phyloP scores from a whole-genome alignment of 2,797 vertebrate genomes.

The Oophaga sylvatica region DNA sequence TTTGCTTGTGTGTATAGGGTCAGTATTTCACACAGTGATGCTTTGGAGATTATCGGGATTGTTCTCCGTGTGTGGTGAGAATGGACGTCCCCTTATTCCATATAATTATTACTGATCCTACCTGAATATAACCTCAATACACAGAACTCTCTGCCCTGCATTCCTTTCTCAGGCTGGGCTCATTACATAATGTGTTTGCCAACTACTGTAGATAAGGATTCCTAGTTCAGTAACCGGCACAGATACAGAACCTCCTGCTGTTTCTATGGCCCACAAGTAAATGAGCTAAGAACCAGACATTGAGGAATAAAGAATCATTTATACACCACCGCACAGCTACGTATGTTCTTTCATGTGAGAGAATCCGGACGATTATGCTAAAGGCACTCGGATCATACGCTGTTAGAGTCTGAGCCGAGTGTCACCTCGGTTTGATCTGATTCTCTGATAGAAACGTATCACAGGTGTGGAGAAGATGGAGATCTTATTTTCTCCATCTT shows the following conservation, averaged over 20 bases:
- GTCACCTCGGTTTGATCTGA: too few relatives aligned
- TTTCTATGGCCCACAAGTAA: background rate
- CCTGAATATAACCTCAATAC: conserved; percentile 28
- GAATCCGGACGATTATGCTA: too few relatives aligned
- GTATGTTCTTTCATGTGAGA: too few relatives aligned
- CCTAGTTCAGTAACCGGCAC: conserved; percentile 18
- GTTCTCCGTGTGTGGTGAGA: background rate
- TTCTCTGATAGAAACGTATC: too few relatives aligned
- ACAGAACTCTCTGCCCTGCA: conserved; percentile 50
- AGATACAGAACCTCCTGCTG: conserved; percentile 15
- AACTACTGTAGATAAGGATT: conserved; percentile 52
- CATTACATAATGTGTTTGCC: conserved; percentile 56
- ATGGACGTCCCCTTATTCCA: background rate
- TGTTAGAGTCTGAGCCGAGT: too few relatives aligned
- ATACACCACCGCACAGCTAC: background rate
- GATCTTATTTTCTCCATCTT: too few relatives aligned
- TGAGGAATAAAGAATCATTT: conserved; percentile 28
- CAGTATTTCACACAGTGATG: background rate
- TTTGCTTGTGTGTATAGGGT: background rate
- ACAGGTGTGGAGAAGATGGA: too few relatives aligned
- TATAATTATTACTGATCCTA: conserved; percentile 28
- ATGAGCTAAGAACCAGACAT: background rate
- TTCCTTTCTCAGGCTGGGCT: conserved; percentile 52
- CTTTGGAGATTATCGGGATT: background rate
- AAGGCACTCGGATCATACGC: too few relatives aligned